Evolutionary conservation across 2,113 vertebrate species (phyloP).

Genomic region (Charina bottae): DNA sequence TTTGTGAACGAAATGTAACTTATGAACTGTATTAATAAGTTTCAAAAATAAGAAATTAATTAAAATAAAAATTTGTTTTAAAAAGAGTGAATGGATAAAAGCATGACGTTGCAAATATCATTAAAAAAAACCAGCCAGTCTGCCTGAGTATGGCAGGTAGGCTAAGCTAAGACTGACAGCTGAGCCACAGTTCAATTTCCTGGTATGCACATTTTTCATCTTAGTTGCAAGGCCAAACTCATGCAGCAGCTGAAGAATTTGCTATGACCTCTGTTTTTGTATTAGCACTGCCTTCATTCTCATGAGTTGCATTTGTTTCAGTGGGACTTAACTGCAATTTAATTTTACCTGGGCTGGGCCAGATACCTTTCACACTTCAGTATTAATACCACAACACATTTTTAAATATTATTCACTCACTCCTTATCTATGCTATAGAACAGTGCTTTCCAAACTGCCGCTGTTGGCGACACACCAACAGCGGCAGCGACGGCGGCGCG

Average conservation of each 20-base stretch:
- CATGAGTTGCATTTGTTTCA: neutral
- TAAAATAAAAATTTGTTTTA: neutral
- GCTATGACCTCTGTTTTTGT: neutral
- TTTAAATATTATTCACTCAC: slow-evolving; percentile 58
- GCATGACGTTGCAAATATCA: neutral
- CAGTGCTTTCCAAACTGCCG: no score
- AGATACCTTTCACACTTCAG: slow-evolving; percentile 35
- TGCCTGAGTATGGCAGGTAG: neutral
- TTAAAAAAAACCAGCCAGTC: neutral
- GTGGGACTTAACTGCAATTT: neutral
- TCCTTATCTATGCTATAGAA: slow-evolving; percentile 50
- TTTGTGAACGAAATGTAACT: neutral
- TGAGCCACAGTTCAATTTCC: neutral
- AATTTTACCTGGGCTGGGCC: neutral
- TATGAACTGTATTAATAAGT: neutral
- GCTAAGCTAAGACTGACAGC: neutral
- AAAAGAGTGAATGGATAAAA: neutral
- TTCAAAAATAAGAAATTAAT: neutral
- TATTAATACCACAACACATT: slow-evolving; percentile 31
- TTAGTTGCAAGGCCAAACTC: neutral
- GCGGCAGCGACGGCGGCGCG: no score
- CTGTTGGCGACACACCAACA: no score
- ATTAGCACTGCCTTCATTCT: neutral
- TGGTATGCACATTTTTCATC: neutral
- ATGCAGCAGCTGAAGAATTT: neutral